Evolutionary conservation across 2,888 invertebrate species (phyloP).

Genomic region (Galerucella pusilla): DNA sequence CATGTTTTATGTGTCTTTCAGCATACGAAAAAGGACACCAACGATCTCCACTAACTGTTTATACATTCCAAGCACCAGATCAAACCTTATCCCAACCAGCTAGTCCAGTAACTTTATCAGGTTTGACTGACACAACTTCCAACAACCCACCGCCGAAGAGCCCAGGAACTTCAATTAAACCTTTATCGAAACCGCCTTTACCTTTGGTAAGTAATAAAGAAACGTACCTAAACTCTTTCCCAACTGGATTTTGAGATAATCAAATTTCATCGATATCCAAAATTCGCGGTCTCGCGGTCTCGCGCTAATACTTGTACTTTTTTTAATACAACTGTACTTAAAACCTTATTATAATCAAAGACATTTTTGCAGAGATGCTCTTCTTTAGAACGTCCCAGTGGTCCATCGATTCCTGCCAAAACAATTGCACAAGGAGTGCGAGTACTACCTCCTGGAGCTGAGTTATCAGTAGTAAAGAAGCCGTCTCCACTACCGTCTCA

Average conservation of each 20-base stretch:
- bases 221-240: no score
- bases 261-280: no score
- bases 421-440: conserved; percentile 63
- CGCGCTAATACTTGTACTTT: no score
- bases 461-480: conserved; percentile 65
- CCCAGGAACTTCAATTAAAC: conserved; percentile 59
- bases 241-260: no score
- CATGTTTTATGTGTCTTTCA: conserved; percentile 52
- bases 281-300: no score
- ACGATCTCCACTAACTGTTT: conserved; percentile 86
- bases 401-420: conserved; percentile 70
- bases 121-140: conserved; percentile 55
- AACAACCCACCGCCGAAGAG: conserved; percentile 63
- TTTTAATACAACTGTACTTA: no score
- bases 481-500: conserved; percentile 81
- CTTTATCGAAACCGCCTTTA: conserved; percentile 71
- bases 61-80: conserved; percentile 87
- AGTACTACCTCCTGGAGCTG: conserved; percentile 63
- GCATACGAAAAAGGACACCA: conserved; percentile 89
- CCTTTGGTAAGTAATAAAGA: conserved; percentile 71
- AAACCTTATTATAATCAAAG: no score
- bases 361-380: conserved; percentile 75
- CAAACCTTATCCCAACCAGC: conserved; percentile 69
- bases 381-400: conserved; percentile 82
- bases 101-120: conserved; percentile 64